Evolutionary conservation across 53 echinoderm and acorn worm species (phyloP), one percentile per base, ranked within the genome.

Genomic region (Luidia sarsii): DNA sequence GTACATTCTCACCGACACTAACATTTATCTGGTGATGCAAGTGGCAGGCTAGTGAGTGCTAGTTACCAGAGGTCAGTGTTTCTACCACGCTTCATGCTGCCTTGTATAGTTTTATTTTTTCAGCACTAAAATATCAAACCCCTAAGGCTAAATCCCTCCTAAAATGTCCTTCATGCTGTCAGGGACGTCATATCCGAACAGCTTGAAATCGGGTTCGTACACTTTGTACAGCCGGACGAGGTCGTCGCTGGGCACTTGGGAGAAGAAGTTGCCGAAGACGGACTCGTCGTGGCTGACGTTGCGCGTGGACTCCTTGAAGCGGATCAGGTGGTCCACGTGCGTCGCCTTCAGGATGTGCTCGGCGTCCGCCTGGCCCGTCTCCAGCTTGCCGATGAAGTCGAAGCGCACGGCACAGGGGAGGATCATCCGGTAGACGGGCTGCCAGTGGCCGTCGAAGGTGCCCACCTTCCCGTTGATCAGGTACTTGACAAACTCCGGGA

Each of bases 341-440:
- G 86, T 73, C 64, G 77, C 70, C 14, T 90, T 45, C 51, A 93
- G 70, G 24, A 93, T 86, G 79, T 90, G 64, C 25, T 70, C 67
- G 3, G 93, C 82, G 43, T 93, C 93, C 39, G 71, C 79, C 35
- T 86, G 70, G 2, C 81, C 80, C 0, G 89, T 90, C 51, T 93
- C 93, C 13, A 89, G 39, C 57, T 90, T 93, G 24, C 90, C 93
- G 35, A 93, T 93, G 54, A 75, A 87, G 32, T 93, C 90, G 77
- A 90, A 93, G 7, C 87, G 35, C 9, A 93, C 66, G 1, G 77
- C 68, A 48, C 93, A 93, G 15, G 90, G 93, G 18, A 86, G 84
- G 4, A 89, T 83, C 82, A 93, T 89, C 49, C 86, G 63, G 53
- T 90, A 82, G 14, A 93, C 90, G 10, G 90, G 87, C 55, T 86